Conservation (phyloP, 2,888 invertebrate species). For the Laothoe populi region DNA sequence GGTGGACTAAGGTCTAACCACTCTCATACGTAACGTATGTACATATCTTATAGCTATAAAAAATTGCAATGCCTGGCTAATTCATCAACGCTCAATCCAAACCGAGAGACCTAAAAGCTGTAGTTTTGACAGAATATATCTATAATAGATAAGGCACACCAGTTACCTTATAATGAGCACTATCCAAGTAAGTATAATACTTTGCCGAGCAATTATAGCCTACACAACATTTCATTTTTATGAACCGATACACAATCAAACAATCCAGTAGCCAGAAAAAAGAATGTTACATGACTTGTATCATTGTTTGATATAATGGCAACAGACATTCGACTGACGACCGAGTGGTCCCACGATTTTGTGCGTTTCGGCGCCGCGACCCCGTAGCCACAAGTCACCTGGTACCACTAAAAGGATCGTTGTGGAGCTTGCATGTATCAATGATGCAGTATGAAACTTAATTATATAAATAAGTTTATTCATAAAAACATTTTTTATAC, state of each 20-base stretch:
- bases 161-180: too few relatives aligned
- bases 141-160: too few relatives aligned
- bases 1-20: too few relatives aligned
- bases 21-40: too few relatives aligned
- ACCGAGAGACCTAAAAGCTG: too few relatives aligned
- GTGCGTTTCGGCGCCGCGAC: neutral
- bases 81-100: too few relatives aligned
- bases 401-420: slow-evolving; percentile 10
- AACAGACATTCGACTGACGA: neutral
- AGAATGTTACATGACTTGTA: neutral
- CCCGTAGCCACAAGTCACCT: neutral
- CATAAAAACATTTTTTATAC: too few relatives aligned
- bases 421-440: neutral
- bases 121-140: too few relatives aligned
- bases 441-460: neutral
- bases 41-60: too few relatives aligned
- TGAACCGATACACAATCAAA: neutral
- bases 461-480: too few relatives aligned
- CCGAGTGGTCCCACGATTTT: slow-evolving; percentile 6
- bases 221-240: neutral
- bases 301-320: neutral
- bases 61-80: too few relatives aligned
- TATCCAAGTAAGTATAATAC: neutral
- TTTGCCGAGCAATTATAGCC: neutral
- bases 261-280: neutral